Base-by-base conservation (phyloP, 1,140 invertebrate genomes). In the Bombus cullumanus region DNA sequence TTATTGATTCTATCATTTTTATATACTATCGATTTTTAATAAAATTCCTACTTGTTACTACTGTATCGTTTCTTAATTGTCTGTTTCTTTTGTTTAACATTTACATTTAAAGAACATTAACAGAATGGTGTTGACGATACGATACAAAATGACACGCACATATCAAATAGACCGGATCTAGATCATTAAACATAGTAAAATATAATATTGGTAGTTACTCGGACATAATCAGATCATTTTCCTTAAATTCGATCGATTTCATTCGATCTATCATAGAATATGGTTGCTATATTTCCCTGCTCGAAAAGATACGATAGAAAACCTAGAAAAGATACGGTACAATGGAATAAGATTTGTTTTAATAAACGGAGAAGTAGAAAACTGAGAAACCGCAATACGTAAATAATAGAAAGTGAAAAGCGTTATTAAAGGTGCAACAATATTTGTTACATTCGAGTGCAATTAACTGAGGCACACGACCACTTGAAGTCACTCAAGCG, bases 401-500 rank as follows among this genome's bases (percentile, higher is more conserved):
- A 31, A 79, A 69, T 53, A 10, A 53, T 47, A n/a, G 43, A 37
- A n/a, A 53, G 77, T 66, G 62, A 72, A 25, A 81, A 69, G 81
- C 81, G 5, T 28, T 83, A 57, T 41, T 1, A 69, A 41, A 64
- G 39, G 73, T 83, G 73, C 43, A 37, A 47, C 10, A 22, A 53
- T 53, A 28, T 22, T 53, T 43, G 62, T 64, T 34, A 62, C n/a
- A 74, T 74, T 74, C 39, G 18, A 69, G 81, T 76, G 81, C 73
- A 39, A 57, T 76, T 77, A 28, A 18, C 28, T 6, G 43, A 68
- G 15, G 6, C 81, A 83, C 82, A 34, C 66, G 72, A 43, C 34
- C 68, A 62, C 64, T 84, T 72, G 64, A 71, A 37, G 74, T 71
- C 66, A 76, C 18, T 83, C 43, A 62, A 59, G 75, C 83, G 34